These are phyloP conservation scores for Parnassius orleans DNA, from an alignment of 2,888 invertebrate genomes.

Conservation along the genomic window DNA sequence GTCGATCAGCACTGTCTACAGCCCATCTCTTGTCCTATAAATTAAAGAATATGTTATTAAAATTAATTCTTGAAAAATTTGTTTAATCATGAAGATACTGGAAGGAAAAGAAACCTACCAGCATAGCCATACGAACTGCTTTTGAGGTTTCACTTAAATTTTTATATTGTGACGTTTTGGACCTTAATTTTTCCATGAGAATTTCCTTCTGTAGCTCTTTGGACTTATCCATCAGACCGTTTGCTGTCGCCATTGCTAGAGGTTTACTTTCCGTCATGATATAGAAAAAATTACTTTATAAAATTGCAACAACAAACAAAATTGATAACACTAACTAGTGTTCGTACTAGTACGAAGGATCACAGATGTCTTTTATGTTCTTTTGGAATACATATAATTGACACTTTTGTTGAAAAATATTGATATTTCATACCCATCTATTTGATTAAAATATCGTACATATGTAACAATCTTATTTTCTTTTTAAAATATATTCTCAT, in stretches of 20 bases:
- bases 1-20: conserved; percentile 91
- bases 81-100: too few relatives aligned
- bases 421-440: conserved; percentile 7
- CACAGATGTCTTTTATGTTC: conserved; percentile 22
- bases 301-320: conserved; percentile 39
- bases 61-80: background rate
- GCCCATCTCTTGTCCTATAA: conserved; percentile 93
- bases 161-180: conserved; percentile 90
- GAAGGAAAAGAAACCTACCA: conserved; percentile 77
- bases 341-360: background rate
- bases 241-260: conserved; percentile 55
- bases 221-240: conserved; percentile 66
- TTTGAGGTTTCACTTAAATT: conserved; percentile 93
- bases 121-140: conserved; percentile 91
- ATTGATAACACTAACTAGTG: conserved; percentile 33
- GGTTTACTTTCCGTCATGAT: conserved; percentile 63
- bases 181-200: conserved; percentile 94
- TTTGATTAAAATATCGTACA: conserved; percentile 3
- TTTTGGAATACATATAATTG: conserved; percentile 2
- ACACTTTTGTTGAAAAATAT: background rate
- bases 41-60: conserved; percentile 17
- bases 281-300: conserved; percentile 28
- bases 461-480: background rate
- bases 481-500: conserved; percentile 16
- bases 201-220: conserved; percentile 87